Conservation (phyloP, 2,797 vertebrate species). For the Spheniscus humboldti region DNA sequence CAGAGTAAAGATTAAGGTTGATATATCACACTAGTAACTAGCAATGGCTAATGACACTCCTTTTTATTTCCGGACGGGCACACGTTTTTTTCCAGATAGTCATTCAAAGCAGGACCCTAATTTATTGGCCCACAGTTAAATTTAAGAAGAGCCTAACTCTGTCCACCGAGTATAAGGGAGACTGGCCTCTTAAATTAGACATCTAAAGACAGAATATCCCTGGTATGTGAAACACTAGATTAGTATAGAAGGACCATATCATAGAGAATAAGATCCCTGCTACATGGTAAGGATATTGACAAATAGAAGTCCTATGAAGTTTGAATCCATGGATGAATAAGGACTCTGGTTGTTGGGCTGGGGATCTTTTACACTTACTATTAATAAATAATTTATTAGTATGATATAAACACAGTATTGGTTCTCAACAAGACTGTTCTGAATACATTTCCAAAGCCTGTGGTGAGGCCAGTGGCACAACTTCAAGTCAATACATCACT, state of each 20-base stretch:
- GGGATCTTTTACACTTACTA: background rate
- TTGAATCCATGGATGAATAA: background rate
- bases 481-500: conserved; percentile 53
- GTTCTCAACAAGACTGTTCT: background rate
- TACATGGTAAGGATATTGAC: background rate
- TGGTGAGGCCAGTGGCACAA: background rate
- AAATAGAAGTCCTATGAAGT: background rate
- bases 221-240: background rate
- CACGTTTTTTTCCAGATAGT: background rate
- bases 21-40: background rate
- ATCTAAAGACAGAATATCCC: background rate
- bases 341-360: background rate
- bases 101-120: background rate
- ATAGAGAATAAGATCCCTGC: background rate
- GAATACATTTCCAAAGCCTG: conserved; percentile 4
- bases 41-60: background rate
- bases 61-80: background rate
- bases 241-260: background rate
- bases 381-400: background rate
- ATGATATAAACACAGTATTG: background rate
- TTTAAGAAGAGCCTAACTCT: background rate
- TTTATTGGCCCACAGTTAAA: background rate
- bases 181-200: background rate
- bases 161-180: background rate
- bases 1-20: background rate